These are phyloP conservation scores for Scaptomyza hsui DNA, from an alignment of 1,140 invertebrate species.

Conservation along the genomic window DNA sequence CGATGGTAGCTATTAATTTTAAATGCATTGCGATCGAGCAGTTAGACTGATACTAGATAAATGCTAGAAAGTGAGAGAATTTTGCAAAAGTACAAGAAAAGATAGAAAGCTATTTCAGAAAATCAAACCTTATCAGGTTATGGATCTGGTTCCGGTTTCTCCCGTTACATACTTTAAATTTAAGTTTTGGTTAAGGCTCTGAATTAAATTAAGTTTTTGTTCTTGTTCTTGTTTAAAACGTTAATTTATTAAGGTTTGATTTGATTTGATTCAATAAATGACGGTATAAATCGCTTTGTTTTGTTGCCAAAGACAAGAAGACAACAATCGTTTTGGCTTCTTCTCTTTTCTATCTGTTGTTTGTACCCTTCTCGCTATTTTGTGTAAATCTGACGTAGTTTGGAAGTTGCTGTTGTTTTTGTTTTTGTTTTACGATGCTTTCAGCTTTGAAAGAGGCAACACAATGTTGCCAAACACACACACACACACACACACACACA, in stretches of 20 bases:
- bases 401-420: slow-evolving; percentile 26
- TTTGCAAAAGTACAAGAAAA: background rate
- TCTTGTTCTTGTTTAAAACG: too few relatives aligned
- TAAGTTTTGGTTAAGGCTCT: too few relatives aligned
- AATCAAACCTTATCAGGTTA: too few relatives aligned
- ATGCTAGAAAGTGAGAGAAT: background rate
- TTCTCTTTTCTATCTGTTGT: background rate
- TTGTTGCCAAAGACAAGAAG: slow-evolving; percentile 9
- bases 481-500: slow-evolving; percentile 12
- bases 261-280: too few relatives aligned
- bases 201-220: too few relatives aligned
- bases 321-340: background rate
- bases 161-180: too few relatives aligned
- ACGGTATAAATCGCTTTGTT: too few relatives aligned
- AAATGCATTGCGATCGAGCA: background rate
- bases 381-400: slow-evolving; percentile 42
- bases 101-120: too few relatives aligned
- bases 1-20: slow-evolving; percentile 1
- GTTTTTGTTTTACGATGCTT: slow-evolving; percentile 15
- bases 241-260: too few relatives aligned
- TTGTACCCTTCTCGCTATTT: slow-evolving; percentile 1
- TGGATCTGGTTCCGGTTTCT: too few relatives aligned
- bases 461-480: slow-evolving; percentile 29
- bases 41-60: background rate
- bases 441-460: slow-evolving; percentile 15